phyloP scores from a whole-genome alignment of 2,113 vertebrate species.

The Ameiurus melas region DNA sequence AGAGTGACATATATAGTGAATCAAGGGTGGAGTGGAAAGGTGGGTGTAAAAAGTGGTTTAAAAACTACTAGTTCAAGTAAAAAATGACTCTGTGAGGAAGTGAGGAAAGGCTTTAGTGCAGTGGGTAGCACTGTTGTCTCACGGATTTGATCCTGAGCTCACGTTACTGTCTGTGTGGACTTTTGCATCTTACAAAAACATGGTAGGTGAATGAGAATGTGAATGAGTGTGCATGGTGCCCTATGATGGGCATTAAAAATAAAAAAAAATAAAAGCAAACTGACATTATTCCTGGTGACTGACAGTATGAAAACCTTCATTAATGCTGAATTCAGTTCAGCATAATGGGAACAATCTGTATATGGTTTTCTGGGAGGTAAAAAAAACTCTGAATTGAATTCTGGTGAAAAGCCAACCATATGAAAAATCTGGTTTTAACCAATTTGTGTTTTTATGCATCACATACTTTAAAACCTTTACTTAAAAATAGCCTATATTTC shows the following conservation, averaged over 20 bases:
- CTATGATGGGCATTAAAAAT: background rate
- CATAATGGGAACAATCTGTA: background rate
- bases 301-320: background rate
- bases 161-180: too few relatives aligned
- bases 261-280: background rate
- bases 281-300: background rate
- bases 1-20: constrained; percentile 68
- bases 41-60: constrained; percentile 56
- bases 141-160: too few relatives aligned
- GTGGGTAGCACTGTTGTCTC: too few relatives aligned
- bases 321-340: background rate
- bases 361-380: background rate
- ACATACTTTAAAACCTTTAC: background rate
- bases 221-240: background rate
- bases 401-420: background rate
- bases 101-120: background rate
- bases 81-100: background rate
- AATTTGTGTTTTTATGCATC: background rate
- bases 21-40: constrained; percentile 51
- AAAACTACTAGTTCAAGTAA: constrained; percentile 25
- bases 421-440: background rate
- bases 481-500: background rate
- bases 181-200: background rate
- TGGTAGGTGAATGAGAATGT: too few relatives aligned
- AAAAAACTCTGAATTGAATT: background rate